A percentile compares a stretch with the other conserved stretches of the same genome.
Evolutionary conservation across 2,113 vertebrate species (phyloP).

Genomic region (Lota lota): DNA sequence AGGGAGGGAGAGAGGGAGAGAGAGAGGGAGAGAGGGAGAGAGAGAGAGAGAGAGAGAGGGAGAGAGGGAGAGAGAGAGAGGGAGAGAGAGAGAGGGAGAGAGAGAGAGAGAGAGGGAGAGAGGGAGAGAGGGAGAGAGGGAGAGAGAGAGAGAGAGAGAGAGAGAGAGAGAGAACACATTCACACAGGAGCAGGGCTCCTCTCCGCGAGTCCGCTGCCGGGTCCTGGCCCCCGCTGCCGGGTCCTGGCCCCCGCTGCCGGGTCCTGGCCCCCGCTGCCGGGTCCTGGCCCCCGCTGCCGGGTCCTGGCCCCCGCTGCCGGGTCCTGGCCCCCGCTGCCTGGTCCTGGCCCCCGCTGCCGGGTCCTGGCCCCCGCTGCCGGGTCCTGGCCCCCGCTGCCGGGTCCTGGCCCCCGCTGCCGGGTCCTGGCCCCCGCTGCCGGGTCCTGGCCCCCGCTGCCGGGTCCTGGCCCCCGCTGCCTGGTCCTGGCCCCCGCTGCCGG

Average conservation of each 20-base stretch:
- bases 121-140: constrained; percentile 22
- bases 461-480: too few relatives aligned
- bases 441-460: constrained; percentile 65
- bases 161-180: not conserved
- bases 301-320: too few relatives aligned
- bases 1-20: not conserved
- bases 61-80: not conserved
- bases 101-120: constrained; percentile 23
- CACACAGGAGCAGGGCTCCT: not conserved
- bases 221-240: constrained; percentile 11
- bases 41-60: not conserved
- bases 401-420: too few relatives aligned
- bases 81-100: constrained; percentile 32
- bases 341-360: too few relatives aligned
- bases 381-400: too few relatives aligned
- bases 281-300: too few relatives aligned
- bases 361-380: too few relatives aligned
- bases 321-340: constrained; percentile 32
- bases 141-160: not conserved
- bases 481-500: too few relatives aligned
- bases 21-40: constrained; percentile 46
- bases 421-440: constrained; percentile 45
- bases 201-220: constrained; percentile 44
- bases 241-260: too few relatives aligned
- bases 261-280: too few relatives aligned